Evolutionary conservation across 1,140 invertebrate species (phyloP).

Genomic region (Mesaphorura yosii): DNA sequence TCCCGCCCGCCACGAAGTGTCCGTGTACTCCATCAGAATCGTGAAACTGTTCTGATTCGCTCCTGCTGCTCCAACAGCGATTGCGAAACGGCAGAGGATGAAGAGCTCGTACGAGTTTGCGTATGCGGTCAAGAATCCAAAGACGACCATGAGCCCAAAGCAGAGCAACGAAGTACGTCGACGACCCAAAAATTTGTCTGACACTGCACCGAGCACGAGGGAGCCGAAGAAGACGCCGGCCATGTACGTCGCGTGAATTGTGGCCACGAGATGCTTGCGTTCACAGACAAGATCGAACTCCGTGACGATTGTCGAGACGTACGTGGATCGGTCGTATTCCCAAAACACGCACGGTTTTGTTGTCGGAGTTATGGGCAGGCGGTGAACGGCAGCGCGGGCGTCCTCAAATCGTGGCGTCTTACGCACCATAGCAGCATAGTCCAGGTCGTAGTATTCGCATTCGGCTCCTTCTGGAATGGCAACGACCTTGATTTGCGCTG

Average conservation of each 20-base stretch:
- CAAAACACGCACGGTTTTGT: constrained; percentile 36
- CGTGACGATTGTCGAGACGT: constrained; percentile 37
- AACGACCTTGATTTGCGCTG: constrained; percentile 39
- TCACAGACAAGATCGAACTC: constrained; percentile 32
- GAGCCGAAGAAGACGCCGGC: constrained; percentile 25
- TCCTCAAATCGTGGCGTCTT: constrained; percentile 37
- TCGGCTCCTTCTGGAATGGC: constrained; percentile 29
- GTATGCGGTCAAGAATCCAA: constrained; percentile 41
- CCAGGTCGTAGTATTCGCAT: constrained; percentile 36
- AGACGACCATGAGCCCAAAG: constrained; percentile 1
- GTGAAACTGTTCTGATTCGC: constrained; percentile 60
- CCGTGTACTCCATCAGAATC: constrained; percentile 33
- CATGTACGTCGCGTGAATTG: constrained; percentile 29
- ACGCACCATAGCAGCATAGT: constrained; percentile 41
- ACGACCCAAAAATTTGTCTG: constrained; percentile 26
- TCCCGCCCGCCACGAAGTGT: constrained; percentile 6
- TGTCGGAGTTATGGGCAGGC: constrained; percentile 21
- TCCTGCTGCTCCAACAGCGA: constrained; percentile 57
- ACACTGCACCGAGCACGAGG: constrained; percentile 20
- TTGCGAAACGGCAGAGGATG: constrained; percentile 45
- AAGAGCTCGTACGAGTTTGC: constrained; percentile 52
- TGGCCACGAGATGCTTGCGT: constrained; percentile 14
- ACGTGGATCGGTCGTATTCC: constrained; percentile 36
- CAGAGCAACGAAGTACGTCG: constrained; percentile 8
- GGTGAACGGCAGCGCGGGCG: constrained; percentile 9